phyloP scores from a whole-genome alignment of 2,113 vertebrate species.

The Vombatus ursinus region DNA sequence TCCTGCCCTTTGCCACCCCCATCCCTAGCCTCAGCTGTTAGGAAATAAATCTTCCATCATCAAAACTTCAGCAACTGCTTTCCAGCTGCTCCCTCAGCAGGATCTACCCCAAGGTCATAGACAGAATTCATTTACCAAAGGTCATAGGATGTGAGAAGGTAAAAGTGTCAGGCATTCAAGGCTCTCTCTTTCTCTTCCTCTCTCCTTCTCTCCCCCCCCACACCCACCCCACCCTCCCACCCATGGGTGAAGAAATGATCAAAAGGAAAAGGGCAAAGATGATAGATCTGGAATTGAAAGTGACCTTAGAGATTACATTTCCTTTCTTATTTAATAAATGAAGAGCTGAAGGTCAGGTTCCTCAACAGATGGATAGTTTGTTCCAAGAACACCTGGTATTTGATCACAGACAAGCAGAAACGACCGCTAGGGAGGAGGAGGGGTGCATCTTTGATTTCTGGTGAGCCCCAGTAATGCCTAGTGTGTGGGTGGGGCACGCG shows the following conservation, averaged over 20 bases:
- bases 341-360: not conserved
- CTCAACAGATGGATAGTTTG: not conserved
- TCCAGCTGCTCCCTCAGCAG: not conserved
- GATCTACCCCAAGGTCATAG: not conserved
- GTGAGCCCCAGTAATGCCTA: not conserved
- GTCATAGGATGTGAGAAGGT: not conserved
- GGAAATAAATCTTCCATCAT: not conserved
- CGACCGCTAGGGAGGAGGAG: not conserved
- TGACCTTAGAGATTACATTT: not conserved
- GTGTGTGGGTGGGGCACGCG: not conserved
- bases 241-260: too few species aligned
- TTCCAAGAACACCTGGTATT: not conserved
- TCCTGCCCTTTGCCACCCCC: not conserved
- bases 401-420: not conserved
- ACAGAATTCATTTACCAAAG: not conserved
- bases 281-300: not conserved
- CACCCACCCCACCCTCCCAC: too few species aligned
- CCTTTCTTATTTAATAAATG: not conserved
- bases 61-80: not conserved
- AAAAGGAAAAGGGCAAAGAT: not conserved
- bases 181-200: not conserved
- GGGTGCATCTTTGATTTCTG: not conserved
- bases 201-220: accelerated
- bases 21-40: not conserved
- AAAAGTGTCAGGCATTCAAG: not conserved